Evolutionary conservation across 2,797 vertebrate genomes (phyloP), one percentile per base, ranked within the genome.

Genomic region (Chrosomus eos): DNA sequence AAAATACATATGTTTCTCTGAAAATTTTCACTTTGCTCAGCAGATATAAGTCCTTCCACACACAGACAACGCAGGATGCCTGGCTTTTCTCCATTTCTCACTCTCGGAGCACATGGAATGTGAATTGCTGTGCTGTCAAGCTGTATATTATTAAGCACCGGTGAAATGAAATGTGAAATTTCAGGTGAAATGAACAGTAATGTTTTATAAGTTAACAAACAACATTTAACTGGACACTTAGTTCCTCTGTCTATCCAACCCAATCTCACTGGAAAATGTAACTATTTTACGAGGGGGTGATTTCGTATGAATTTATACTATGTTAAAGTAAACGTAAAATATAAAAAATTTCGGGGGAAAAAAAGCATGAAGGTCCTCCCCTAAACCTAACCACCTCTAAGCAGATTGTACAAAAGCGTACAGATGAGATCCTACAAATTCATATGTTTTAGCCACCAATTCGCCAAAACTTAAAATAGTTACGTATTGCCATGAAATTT

Each of bases 171-270:
- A 40, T 40, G 38, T 40, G 38, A 40, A 40, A 53, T 62, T 62
- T 77, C 55, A 62, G 38, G n/a, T 43, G 75, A 28, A 43, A 62
- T 60, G 9, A 78, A 18, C 23, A 43, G 51, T n/a, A 7, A 58
- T 77, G 74, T 8, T 40, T 4, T 60, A 3, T 60, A 60, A 77
- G 36, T 40, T 14, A 40, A 62, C 36, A 77, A 60, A 60, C 14
- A 60, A 36, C 45, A 36, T 55, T 19, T 23, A 55, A 14, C 28
- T 60, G 53, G 23, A 77, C 14, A 60, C n/a, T 40, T 8, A 23
- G 13, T 60, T 77, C 51, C 74, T 40, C 53, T 60, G 19, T 74
- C 28, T 60, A 60, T 60, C 58, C n/a, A 60, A 60, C 58, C n/a
- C n/a, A 13, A 26, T 26, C n/a, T 60, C 58, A 60, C n/a, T 5